phyloP scores from a whole-genome alignment of 2,113 vertebrate genomes.

The Neopipo cinnamomea region DNA sequence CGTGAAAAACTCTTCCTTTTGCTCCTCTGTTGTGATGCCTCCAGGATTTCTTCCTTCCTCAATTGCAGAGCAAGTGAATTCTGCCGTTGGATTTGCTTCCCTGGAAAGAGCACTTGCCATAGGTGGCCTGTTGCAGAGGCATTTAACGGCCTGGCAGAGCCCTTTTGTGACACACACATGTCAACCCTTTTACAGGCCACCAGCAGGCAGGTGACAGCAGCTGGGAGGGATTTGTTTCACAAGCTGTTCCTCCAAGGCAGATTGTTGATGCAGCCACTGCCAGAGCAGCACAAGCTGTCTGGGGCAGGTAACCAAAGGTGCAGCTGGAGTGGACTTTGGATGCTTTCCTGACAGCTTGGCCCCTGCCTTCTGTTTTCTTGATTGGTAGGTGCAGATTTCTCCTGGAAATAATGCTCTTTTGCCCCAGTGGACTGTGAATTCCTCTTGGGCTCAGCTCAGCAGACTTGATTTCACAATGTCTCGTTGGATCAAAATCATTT shows the following conservation, averaged over 20 bases:
- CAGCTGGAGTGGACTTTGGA: neutral
- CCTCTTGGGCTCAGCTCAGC: neutral
- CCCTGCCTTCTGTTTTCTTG: neutral
- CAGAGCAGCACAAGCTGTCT: neutral
- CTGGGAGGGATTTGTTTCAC: neutral
- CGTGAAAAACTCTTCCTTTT: neutral
- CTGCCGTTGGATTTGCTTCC: neutral
- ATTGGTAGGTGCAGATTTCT: neutral
- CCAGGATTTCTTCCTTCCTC: neutral
- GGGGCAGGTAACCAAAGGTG: neutral
- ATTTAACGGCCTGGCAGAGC: neutral
- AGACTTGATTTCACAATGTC: constrained; percentile 41
- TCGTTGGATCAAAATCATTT: neutral
- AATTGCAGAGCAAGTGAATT: neutral
- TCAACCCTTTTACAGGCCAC: neutral
- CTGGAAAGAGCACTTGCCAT: neutral
- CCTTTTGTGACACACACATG: neutral
- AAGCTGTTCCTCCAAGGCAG: neutral
- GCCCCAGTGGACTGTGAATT: neutral
- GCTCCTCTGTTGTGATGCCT: neutral
- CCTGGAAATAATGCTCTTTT: neutral
- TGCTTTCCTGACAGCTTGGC: neutral
- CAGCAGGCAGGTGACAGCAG: neutral
- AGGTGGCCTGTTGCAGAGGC: neutral
- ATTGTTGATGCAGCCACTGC: neutral